Evolutionary conservation across 2,113 vertebrate species (phyloP).

Genomic region (Suricata suricatta): DNA sequence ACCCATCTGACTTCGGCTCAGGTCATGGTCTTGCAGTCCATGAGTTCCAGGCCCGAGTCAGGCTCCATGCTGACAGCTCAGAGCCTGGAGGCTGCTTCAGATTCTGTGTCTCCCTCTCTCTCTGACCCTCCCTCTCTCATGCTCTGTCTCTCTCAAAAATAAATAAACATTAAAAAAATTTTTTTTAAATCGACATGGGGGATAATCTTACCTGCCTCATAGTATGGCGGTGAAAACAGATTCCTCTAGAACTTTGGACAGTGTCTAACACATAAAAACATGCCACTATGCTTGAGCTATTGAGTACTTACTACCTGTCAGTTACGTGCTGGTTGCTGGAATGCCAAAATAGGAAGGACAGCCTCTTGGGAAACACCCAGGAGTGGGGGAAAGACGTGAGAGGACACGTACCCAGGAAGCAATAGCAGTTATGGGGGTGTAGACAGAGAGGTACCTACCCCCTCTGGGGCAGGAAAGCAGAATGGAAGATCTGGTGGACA

Average conservation of each 20-base stretch:
- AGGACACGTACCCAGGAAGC: no score
- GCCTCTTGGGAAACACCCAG: background rate
- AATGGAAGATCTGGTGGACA: background rate
- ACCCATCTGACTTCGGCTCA: no score
- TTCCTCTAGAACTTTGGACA: background rate
- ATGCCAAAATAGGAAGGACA: background rate
- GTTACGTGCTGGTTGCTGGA: accelerated
- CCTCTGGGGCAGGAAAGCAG: background rate
- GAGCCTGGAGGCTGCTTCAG: no score
- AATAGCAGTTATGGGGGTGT: accelerated
- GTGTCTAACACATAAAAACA: background rate
- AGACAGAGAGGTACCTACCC: background rate
- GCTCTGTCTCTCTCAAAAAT: no score
- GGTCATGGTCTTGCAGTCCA: no score
- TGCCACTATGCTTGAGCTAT: background rate
- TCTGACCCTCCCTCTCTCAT: no score
- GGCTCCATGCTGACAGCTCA: no score
- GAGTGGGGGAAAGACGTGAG: accelerated
- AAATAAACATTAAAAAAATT: no score
- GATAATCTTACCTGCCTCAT: background rate
- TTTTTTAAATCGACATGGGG: background rate
- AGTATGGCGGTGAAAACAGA: background rate
- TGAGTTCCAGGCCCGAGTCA: no score
- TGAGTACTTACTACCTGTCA: background rate
- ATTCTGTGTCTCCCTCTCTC: no score